A percentile compares a stretch with the other conserved stretches of the same genome.
phyloP scores from a whole-genome alignment of 2,888 invertebrate genomes.

The Poecilobothrus nobilitatus region DNA sequence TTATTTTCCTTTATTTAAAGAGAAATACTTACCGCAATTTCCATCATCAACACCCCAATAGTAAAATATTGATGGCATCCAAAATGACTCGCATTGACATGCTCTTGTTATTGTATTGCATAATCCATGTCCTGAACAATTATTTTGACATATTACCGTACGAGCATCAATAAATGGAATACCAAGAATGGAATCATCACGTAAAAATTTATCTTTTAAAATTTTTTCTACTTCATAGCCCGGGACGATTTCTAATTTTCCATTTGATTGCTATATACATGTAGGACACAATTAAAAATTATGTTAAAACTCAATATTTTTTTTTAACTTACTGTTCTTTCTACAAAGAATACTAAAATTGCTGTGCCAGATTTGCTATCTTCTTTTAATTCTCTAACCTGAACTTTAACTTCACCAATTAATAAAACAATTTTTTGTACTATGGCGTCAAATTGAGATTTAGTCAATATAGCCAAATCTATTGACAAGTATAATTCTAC shows the following conservation, averaged over 20 bases:
- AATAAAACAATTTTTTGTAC: conserved; percentile 72
- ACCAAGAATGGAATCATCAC: conserved; percentile 60
- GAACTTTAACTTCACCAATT: conserved; percentile 60
- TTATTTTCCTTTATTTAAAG: not conserved
- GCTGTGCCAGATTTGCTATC: conserved; percentile 56
- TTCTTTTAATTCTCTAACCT: conserved; percentile 50
- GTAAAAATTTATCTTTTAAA: conserved; percentile 58
- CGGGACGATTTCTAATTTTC: conserved; percentile 40
- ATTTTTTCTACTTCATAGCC: conserved; percentile 59
- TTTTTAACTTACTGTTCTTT: conserved; percentile 46
- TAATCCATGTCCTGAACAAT: conserved; percentile 85
- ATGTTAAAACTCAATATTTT: too few relatives aligned
- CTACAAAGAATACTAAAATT: conserved; percentile 60
- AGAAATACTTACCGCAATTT: conserved; percentile 61
- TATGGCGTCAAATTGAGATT: conserved; percentile 56
- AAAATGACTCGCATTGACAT: conserved; percentile 89
- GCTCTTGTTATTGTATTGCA: conserved; percentile 76
- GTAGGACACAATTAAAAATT: not conserved
- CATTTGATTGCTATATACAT: conserved; percentile 28
- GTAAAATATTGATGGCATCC: conserved; percentile 82
- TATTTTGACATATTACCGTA: conserved; percentile 81
- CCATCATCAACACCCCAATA: conserved; percentile 58
- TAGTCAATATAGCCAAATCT: conserved; percentile 58
- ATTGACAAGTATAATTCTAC: conserved; percentile 75
- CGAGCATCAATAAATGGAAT: conserved; percentile 68